These are phyloP conservation scores for Catagonus wagneri DNA, from an alignment of 2,113 vertebrate genomes.

Conservation along the genomic window DNA sequence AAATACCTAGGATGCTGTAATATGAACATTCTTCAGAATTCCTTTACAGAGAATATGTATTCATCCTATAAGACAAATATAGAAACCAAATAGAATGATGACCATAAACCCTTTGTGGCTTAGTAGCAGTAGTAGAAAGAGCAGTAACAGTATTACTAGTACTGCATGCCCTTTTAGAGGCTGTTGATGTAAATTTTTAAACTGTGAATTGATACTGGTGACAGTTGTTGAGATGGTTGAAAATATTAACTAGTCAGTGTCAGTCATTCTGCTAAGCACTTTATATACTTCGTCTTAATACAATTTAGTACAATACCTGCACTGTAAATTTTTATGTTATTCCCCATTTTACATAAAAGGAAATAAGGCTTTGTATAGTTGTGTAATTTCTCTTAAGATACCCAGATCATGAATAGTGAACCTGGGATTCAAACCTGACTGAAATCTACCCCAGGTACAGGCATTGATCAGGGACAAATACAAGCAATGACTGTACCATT, in stretches of 20 bases:
- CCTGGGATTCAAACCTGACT: too few relatives aligned
- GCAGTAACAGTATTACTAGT: rapidly evolving
- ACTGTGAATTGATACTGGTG: neutral
- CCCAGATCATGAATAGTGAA: too few relatives aligned
- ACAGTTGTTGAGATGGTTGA: too few relatives aligned
- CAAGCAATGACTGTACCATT: neutral
- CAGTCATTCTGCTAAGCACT: too few relatives aligned
- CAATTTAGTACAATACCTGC: too few relatives aligned
- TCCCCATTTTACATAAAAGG: too few relatives aligned
- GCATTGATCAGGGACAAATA: neutral
- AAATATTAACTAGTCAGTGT: too few relatives aligned
- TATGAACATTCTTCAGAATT: neutral
- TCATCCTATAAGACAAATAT: neutral
- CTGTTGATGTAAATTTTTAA: neutral
- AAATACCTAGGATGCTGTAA: neutral
- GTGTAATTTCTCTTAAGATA: too few relatives aligned
- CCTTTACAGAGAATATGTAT: neutral
- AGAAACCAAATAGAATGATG: neutral
- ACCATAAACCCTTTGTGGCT: neutral
- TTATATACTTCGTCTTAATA: too few relatives aligned
- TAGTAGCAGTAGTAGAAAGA: neutral
- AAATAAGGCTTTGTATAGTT: too few relatives aligned
- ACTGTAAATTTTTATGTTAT: too few relatives aligned
- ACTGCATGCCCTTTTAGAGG: neutral
- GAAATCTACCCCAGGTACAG: neutral